Evolutionary conservation across 1,140 invertebrate genomes (phyloP), one percentile per base, ranked within the genome.

Genomic region (Calliphora vicina): DNA sequence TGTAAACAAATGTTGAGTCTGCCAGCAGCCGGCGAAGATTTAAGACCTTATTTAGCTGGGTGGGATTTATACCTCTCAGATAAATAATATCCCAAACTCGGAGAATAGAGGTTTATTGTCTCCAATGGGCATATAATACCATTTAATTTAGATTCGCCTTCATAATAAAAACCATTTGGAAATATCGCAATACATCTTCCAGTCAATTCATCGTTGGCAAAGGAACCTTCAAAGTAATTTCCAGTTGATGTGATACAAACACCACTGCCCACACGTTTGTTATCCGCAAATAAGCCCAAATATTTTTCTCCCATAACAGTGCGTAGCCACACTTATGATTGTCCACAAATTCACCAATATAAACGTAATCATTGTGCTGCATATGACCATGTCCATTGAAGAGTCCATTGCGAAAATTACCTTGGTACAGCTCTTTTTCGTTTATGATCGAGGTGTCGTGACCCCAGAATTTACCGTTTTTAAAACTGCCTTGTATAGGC

Each of bases 191-290:
- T 92, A 15, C 96, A 96, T 87, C 94, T 93, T 42, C 97, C 96
- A 94, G 93, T 94, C 42, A 97, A 91, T 85, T 95, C 93, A 88
- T 96, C 95, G 86, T 95, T 94, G 81, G 93, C 92, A 88, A 97
- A 98, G 81, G 93, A 93, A 27, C 97, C 97, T 92, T 97, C 96
- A 86, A 97, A 97, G 91, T 98, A 97, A 91, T 97, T 95, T 0
- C 96, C 96, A 91, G 97, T 96, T 80, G 97, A 91, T 0, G 96
- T 97, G 2, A 97, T 96, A 76, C 97, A 96, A 42, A 97, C 91
- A 12, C 96, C 96, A 86, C 93, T 93, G 0, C 96, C 96, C 88
- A 96, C 94, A 84, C 95, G 95, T 87, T 94, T 93, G 88, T 96
- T 95, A 83, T 97, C 96, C 81, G 91, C 93, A 96, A 97, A 98